phyloP scores from a whole-genome alignment of 1,140 invertebrate genomes.

The Heliconius nattereri region DNA sequence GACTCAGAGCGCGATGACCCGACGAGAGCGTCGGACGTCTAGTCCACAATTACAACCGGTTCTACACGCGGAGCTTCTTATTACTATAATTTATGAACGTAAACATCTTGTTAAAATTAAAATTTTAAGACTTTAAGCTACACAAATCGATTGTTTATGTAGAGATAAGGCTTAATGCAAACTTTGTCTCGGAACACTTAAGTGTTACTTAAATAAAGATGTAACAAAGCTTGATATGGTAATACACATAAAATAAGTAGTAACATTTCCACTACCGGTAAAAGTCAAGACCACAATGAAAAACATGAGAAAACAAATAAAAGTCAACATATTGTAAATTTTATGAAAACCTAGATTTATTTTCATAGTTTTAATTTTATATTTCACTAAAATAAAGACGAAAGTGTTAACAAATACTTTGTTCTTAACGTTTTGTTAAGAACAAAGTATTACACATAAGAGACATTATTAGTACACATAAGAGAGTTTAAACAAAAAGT shows the following conservation, averaged over 20 bases:
- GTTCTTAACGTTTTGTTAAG: too few species aligned
- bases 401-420: too few species aligned
- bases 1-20: constrained; percentile 64
- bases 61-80: constrained; percentile 38
- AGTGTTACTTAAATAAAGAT: not conserved
- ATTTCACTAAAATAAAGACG: too few species aligned
- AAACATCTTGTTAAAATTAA: constrained; percentile 18
- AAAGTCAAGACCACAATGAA: too few species aligned
- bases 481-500: too few species aligned
- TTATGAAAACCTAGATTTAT: too few species aligned
- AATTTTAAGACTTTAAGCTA: not conserved
- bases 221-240: not conserved
- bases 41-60: constrained; percentile 55
- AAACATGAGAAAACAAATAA: too few species aligned
- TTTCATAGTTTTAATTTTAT: too few species aligned
- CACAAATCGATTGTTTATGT: not conserved
- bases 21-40: constrained; percentile 44
- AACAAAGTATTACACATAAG: too few species aligned
- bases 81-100: constrained; percentile 30
- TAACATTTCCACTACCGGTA: not conserved
- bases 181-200: not conserved
- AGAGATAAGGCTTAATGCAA: not conserved
- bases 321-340: too few species aligned
- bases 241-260: not conserved
- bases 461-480: too few species aligned